Conservation (phyloP, 2,113 vertebrate species). For the human region DNA sequence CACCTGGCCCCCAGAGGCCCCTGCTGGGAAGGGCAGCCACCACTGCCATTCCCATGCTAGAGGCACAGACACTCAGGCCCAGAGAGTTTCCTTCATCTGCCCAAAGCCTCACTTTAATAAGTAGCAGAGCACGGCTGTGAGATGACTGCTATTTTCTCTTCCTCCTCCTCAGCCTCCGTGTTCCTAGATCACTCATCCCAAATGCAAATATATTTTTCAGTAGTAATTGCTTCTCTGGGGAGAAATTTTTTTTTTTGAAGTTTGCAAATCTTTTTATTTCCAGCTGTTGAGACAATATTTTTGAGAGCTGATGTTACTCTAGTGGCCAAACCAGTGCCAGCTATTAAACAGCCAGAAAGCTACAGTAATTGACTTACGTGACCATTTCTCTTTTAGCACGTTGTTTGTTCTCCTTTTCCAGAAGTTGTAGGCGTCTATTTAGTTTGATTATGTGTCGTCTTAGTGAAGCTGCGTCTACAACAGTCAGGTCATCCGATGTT, state of each 20-base stretch:
- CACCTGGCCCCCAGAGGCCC: not conserved
- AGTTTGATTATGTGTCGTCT: conserved; percentile 98
- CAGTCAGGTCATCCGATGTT: conserved; percentile 91
- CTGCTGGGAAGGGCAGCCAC: not conserved
- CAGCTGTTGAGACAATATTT: conserved; percentile 57
- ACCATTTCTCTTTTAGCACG: conserved; percentile 95
- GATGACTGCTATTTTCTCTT: not conserved
- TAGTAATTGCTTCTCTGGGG: not conserved
- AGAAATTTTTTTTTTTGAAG: not conserved
- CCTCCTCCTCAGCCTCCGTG: fast-evolving
- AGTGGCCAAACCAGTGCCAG: conserved; percentile 98
- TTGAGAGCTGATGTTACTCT: conserved; percentile 66
- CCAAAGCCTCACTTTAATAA: too few relatives aligned
- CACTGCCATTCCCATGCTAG: not conserved
- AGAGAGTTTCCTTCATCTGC: too few relatives aligned
- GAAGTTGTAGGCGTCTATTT: conserved; percentile 94
- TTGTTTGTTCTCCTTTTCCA: conserved; percentile 98
- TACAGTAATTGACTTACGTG: conserved; percentile 96
- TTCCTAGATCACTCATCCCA: fast-evolving
- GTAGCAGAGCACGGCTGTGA: too few relatives aligned
- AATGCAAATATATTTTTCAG: fast-evolving
- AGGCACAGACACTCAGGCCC: too few relatives aligned
- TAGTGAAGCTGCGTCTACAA: conserved; percentile 94
- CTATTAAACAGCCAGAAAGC: conserved; percentile 98
- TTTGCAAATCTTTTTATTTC: conserved; percentile 81